Conservation (phyloP, 2,797 vertebrate species). For the Eulemur rubriventer region DNA sequence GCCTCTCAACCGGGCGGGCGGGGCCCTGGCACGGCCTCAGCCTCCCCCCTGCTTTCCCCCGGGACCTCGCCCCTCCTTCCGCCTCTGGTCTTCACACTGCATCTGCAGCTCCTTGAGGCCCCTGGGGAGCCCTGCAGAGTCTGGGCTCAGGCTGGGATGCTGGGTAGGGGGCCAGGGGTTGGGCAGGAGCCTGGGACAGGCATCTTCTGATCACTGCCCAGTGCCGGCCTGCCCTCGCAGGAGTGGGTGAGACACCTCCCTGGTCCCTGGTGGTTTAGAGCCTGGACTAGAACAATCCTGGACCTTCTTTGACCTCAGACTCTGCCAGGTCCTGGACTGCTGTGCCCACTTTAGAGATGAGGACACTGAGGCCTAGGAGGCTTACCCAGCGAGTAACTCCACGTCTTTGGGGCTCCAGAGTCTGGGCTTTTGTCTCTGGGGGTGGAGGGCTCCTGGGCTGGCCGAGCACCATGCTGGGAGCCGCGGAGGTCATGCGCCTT, state of each 20-base stretch:
- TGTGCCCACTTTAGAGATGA: background rate
- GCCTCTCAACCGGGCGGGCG: background rate
- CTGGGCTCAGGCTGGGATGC: background rate
- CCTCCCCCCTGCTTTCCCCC: background rate
- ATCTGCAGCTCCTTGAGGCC: background rate
- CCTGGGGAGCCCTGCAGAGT: background rate
- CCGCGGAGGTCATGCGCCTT: background rate
- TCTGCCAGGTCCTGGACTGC: background rate
- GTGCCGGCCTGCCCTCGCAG: background rate
- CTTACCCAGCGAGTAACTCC: no score
- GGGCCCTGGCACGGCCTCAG: background rate
- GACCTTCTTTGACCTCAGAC: background rate
- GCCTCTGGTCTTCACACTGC: background rate
- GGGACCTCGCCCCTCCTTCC: background rate
- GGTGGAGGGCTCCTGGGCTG: background rate
- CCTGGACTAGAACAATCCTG: background rate
- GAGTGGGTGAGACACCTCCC: background rate
- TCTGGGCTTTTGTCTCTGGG: background rate
- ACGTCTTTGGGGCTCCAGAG: background rate
- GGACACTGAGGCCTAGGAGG: background rate
- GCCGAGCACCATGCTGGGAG: accelerated
- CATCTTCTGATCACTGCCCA: accelerated
- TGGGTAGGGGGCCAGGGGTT: background rate
- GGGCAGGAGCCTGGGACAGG: background rate
- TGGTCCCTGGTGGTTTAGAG: background rate